phyloP scores from a whole-genome alignment of 2,797 vertebrate genomes.

The Siniperca obscura region DNA sequence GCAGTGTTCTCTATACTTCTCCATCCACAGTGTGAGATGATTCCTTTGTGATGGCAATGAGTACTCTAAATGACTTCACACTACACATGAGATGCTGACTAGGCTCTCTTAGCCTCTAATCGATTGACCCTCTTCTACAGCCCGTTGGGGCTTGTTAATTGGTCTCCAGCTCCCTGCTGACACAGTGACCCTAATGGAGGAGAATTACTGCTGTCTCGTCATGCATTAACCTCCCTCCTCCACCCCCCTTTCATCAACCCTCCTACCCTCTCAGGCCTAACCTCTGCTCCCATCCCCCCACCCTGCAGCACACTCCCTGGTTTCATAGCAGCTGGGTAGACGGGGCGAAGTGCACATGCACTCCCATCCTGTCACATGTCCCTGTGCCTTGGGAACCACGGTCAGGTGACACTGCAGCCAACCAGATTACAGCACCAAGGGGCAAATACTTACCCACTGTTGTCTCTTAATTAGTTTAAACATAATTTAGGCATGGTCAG shows the following conservation, averaged over 20 bases:
- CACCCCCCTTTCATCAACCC: conserved; percentile 43
- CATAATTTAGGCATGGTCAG: conserved; percentile 34
- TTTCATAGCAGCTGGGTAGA: conserved; percentile 72
- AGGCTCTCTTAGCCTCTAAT: conserved; percentile 63
- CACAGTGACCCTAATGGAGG: conserved; percentile 85
- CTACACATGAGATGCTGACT: conserved; percentile 71
- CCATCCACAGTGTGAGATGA: conserved; percentile 17
- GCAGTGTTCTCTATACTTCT: conserved; percentile 20
- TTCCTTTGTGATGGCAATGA: conserved; percentile 42
- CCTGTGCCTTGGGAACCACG: conserved; percentile 52
- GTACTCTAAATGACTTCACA: conserved; percentile 70
- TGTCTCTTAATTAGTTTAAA: conserved; percentile 67
- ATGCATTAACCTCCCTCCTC: conserved; percentile 74
- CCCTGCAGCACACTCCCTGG: conserved; percentile 30
- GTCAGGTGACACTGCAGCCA: conserved; percentile 76
- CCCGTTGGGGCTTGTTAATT: conserved; percentile 77
- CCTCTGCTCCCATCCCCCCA: conserved; percentile 54
- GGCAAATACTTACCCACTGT: conserved; percentile 46
- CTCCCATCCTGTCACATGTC: conserved; percentile 67
- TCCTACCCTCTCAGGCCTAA: conserved; percentile 40
- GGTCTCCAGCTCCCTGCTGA: conserved; percentile 81
- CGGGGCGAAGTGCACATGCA: conserved; percentile 50
- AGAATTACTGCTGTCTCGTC: conserved; percentile 79
- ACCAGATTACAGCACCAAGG: conserved; percentile 62
- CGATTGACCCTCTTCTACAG: conserved; percentile 78